A percentile compares a stretch with the other conserved stretches of the same genome.
Conservation (phyloP, 2,797 vertebrate species). For the Spinus pinus region DNA sequence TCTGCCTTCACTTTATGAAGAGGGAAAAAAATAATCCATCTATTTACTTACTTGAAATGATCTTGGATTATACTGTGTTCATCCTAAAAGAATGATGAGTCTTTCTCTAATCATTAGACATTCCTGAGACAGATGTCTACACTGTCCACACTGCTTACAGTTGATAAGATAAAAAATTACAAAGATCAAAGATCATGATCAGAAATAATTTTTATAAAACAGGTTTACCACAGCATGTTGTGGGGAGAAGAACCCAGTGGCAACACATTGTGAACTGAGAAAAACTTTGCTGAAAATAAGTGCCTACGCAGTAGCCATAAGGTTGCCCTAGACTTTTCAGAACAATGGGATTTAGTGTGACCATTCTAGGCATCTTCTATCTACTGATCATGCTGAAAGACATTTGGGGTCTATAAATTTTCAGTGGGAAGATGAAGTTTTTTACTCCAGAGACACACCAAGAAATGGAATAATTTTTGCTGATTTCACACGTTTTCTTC, state of each 20-base stretch:
- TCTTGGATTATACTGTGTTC: background rate
- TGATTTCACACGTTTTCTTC: background rate
- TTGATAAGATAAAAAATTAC: background rate
- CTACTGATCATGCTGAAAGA: background rate
- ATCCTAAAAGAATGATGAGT: background rate
- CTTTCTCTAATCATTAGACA: background rate
- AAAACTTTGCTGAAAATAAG: background rate
- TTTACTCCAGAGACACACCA: background rate
- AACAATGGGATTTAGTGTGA: background rate
- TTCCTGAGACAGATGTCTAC: background rate
- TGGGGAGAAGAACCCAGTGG: background rate
- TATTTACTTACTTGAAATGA: background rate
- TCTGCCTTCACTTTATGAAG: background rate
- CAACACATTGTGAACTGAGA: background rate
- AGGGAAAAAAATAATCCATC: background rate
- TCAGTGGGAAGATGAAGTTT: background rate
- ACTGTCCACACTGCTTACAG: background rate
- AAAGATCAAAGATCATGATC: background rate
- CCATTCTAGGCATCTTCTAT: background rate
- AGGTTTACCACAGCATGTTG: background rate
- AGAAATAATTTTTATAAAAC: background rate
- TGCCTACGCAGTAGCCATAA: background rate
- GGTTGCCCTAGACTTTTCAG: background rate
- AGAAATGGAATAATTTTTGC: background rate
- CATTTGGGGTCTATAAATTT: background rate